Evolutionary conservation across 2,113 vertebrate species (phyloP).

Genomic region (Heterotis niloticus): DNA sequence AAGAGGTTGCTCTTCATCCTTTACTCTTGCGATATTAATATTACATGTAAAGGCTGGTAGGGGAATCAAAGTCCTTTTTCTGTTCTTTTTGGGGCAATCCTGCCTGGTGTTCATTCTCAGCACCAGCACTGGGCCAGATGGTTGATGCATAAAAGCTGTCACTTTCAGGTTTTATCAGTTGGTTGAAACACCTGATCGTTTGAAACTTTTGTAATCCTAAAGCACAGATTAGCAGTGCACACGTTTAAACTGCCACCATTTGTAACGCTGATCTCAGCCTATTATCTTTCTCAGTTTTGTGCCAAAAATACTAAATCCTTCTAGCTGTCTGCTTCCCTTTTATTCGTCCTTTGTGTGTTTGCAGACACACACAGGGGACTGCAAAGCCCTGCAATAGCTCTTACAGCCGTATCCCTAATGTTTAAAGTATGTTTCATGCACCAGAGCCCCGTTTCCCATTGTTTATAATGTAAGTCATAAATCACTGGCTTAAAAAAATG

Average conservation of each 20-base stretch:
- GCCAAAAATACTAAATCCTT: background rate
- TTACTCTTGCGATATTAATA: no score
- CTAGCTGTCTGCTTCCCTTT: background rate
- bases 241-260: constrained; percentile 4
- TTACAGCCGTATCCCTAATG: background rate
- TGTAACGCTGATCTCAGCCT: background rate
- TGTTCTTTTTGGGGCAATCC: no score
- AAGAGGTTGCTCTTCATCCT: no score
- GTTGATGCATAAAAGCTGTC: background rate
- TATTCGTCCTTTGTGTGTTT: constrained; percentile 1
- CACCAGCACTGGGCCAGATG: no score
- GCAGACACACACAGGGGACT: background rate
- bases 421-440: constrained; percentile 7
- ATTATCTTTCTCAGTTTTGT: background rate
- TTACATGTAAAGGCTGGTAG: no score
- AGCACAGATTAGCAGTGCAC: background rate
- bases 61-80: no score
- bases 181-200: background rate
- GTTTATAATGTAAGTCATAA: background rate
- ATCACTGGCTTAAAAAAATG: background rate
- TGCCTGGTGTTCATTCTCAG: no score
- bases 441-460: background rate
- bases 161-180: constrained; percentile 13
- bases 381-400: background rate
- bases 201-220: background rate